phyloP scores from a whole-genome alignment of 2,797 vertebrate species.

The Rhinoraja longicauda region DNA sequence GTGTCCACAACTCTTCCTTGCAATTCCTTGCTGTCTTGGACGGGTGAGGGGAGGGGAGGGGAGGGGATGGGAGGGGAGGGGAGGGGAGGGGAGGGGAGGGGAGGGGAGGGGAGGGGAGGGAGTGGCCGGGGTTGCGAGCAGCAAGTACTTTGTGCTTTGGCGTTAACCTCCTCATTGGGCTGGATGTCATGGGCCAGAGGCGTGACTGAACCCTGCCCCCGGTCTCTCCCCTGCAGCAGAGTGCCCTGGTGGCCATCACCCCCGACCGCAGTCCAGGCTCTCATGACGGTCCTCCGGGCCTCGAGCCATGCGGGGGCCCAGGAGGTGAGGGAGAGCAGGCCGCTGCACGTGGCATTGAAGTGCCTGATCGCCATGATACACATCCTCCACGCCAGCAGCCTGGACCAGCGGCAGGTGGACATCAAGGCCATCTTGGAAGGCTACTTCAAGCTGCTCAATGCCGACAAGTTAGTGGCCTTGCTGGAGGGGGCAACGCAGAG shows the following conservation, averaged over 20 bases:
- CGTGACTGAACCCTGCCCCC: not conserved
- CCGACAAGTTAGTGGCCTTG: slow-evolving; percentile 58
- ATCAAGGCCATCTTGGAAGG: slow-evolving; percentile 73
- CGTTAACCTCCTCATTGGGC: not conserved
- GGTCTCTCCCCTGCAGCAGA: slow-evolving; percentile 59
- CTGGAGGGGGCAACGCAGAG: slow-evolving; percentile 52
- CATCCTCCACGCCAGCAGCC: slow-evolving; percentile 74
- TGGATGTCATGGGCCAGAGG: not conserved
- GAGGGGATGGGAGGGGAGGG: too few relatives aligned
- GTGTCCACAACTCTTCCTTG: too few relatives aligned
- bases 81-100: too few relatives aligned
- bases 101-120: too few relatives aligned
- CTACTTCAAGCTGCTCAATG: slow-evolving; percentile 85
- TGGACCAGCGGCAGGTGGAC: slow-evolving; percentile 66
- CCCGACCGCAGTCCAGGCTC: slow-evolving; percentile 63
- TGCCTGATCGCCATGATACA: slow-evolving; percentile 77
- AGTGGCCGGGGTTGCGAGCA: too few relatives aligned
- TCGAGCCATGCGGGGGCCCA: slow-evolving; percentile 55
- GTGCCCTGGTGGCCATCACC: slow-evolving; percentile 73
- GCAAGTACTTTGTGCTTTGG: too few relatives aligned
- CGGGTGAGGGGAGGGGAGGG: too few relatives aligned
- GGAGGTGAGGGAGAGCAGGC: slow-evolving; percentile 44
- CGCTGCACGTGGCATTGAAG: slow-evolving; percentile 61
- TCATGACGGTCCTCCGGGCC: slow-evolving; percentile 69
- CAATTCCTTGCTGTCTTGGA: too few relatives aligned